These are phyloP conservation scores for Fistularia tabacaria DNA, from an alignment of 2,797 vertebrate genomes.

Conservation along the genomic window DNA sequence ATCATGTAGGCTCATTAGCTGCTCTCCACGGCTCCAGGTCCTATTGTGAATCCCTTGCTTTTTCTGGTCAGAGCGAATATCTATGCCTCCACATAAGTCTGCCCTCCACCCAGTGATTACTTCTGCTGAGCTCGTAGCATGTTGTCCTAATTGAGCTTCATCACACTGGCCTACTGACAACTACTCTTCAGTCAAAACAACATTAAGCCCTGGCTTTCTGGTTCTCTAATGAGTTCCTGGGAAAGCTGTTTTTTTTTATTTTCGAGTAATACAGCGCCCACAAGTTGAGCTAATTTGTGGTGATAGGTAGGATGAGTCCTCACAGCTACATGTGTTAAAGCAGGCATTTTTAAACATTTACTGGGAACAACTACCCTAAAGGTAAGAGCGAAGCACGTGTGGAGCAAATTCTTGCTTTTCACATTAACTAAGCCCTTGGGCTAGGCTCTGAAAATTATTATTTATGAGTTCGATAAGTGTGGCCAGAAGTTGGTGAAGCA, in stretches of 20 bases:
- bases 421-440: conserved; percentile 34
- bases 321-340: conserved; percentile 11
- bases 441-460: conserved; percentile 7
- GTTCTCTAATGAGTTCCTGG: conserved; percentile 45
- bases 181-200: conserved; percentile 61
- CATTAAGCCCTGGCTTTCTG: conserved; percentile 43
- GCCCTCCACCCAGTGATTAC: conserved; percentile 58
- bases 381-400: conserved; percentile 15
- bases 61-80: conserved; percentile 44
- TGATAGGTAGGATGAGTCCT: conserved; percentile 23
- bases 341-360: conserved; percentile 24
- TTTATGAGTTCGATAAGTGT: too few species aligned
- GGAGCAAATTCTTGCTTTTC: conserved; percentile 8
- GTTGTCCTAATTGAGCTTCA: conserved; percentile 66
- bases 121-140: conserved; percentile 58
- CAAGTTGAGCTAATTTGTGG: conserved; percentile 35
- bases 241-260: conserved; percentile 18
- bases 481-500: too few species aligned
- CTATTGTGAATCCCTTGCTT: conserved; percentile 55
- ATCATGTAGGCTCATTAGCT: conserved; percentile 70
- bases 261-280: conserved; percentile 19
- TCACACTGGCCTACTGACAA: conserved; percentile 57
- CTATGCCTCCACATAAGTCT: conserved; percentile 37
- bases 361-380: conserved; percentile 11
- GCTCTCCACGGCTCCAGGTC: conserved; percentile 57